Evolutionary conservation across 2,113 vertebrate species (phyloP).

Genomic region (Perca fluviatilis): DNA sequence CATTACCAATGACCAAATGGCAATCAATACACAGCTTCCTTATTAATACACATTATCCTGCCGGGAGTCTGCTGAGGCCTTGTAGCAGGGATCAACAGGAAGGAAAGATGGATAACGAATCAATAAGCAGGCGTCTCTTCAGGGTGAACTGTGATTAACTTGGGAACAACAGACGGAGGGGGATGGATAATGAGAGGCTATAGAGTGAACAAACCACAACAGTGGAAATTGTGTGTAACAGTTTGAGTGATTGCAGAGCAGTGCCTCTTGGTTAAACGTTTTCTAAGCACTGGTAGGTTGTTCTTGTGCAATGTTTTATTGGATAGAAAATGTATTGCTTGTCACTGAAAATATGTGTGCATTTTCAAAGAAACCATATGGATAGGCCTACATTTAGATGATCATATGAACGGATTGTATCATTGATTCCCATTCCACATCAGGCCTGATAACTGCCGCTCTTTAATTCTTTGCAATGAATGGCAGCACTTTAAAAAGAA

Average conservation of each 20-base stretch:
- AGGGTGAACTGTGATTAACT: constrained; percentile 43
- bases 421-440: background rate
- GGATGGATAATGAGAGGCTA: constrained; percentile 5
- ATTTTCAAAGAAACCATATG: background rate
- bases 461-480: background rate
- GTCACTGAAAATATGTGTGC: background rate
- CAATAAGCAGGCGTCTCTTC: constrained; percentile 19
- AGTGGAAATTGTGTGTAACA: constrained; percentile 18
- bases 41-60: constrained; percentile 31
- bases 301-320: background rate
- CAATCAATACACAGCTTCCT: constrained; percentile 13
- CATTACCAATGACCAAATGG: background rate
- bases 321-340: background rate
- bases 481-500: constrained; percentile 5
- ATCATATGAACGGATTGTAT: background rate
- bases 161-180: background rate
- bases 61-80: background rate
- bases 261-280: background rate
- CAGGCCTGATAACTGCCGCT: background rate
- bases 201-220: constrained; percentile 16
- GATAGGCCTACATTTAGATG: background rate
- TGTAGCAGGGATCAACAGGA: background rate
- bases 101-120: constrained; percentile 24
- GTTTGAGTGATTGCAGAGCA: constrained; percentile 20
- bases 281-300: background rate